Conservation (phyloP, 2,888 invertebrate species). For the Lasiommata megera region DNA sequence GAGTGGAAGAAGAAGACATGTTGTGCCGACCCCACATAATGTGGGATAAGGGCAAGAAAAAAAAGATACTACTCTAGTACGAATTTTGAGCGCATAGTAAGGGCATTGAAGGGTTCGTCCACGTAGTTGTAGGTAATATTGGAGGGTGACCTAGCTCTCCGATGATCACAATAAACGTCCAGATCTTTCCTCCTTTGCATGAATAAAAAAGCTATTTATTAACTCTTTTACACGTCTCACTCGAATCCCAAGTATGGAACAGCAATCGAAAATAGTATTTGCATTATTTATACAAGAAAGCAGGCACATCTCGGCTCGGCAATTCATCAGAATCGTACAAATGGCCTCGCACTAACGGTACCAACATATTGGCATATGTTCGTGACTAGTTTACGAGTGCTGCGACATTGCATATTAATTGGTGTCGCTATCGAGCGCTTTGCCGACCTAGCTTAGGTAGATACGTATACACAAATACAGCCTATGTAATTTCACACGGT, state of each 20-base stretch:
- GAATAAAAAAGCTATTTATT: no score
- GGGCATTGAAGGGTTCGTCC: no score
- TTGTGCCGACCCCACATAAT: no score
- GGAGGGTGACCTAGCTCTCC: no score
- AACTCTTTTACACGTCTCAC: not conserved
- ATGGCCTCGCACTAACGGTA: slow-evolving; percentile 71
- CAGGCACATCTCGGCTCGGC: slow-evolving; percentile 30
- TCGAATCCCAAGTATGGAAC: not conserved
- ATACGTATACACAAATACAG: slow-evolving; percentile 35
- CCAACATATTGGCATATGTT: slow-evolving; percentile 78
- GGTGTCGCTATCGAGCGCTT: slow-evolving; percentile 75
- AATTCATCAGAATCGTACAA: slow-evolving; percentile 74
- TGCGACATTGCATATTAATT: slow-evolving; percentile 80
- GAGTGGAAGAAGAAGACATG: no score
- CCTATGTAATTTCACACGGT: slow-evolving; percentile 24
- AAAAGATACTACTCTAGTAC: no score
- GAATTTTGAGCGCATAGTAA: no score
- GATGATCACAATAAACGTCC: no score
- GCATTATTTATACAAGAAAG: slow-evolving; percentile 30
- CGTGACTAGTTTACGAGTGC: slow-evolving; percentile 79
- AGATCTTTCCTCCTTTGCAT: no score
- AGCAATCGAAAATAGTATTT: not conserved
- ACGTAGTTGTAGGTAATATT: no score
- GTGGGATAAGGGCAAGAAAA: no score
- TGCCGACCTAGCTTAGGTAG: slow-evolving; percentile 66